These are phyloP conservation scores for Poeciliopsis infans DNA, from an alignment of 2,797 vertebrate species.

Conservation along the genomic window DNA sequence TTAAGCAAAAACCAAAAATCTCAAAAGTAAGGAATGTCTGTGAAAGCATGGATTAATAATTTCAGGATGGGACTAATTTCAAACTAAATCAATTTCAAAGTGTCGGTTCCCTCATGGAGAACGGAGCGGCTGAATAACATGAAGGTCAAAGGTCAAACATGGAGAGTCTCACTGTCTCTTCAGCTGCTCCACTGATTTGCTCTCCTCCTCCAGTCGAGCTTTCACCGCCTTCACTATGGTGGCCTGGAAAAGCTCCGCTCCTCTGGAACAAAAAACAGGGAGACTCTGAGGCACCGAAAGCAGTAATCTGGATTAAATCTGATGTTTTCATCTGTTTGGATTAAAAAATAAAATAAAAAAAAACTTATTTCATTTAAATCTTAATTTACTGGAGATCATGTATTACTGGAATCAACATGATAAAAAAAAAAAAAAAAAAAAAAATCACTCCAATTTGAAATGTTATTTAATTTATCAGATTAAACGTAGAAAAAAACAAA, in stretches of 20 bases:
- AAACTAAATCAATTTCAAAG: background rate
- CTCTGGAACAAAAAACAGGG: conserved; percentile 78
- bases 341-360: background rate
- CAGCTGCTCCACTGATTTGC: conserved; percentile 97
- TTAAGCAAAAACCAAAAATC: background rate
- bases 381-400: background rate
- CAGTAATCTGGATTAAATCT: background rate
- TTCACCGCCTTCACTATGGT: conserved; percentile 97
- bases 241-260: conserved; percentile 98
- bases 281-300: background rate
- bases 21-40: background rate
- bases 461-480: background rate
- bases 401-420: background rate
- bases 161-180: conserved; percentile 93
- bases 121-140: background rate
- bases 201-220: conserved; percentile 96
- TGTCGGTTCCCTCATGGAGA: background rate
- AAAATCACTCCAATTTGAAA: too few species aligned
- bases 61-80: background rate
- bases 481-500: background rate
- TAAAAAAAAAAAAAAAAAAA: background rate
- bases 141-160: conserved; percentile 20
- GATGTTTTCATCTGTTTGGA: background rate
- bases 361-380: background rate
- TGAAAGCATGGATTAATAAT: background rate